Conservation (phyloP, 2,113 vertebrate genomes). For the Cariama cristata region DNA sequence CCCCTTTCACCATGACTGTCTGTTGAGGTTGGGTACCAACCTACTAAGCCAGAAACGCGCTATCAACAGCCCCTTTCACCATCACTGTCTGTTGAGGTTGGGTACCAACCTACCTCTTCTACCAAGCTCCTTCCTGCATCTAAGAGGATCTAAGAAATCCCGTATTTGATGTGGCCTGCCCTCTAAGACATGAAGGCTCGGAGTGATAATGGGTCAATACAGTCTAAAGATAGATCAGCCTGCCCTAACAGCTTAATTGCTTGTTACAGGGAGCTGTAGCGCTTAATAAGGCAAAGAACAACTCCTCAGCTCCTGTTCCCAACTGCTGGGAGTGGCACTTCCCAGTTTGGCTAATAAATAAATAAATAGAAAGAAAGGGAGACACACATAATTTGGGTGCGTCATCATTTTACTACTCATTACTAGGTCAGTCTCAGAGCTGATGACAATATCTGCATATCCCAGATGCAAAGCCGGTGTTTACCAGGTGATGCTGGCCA, state of each 20-base stretch:
- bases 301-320: not conserved
- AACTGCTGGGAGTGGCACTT: not conserved
- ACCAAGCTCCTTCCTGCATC: not conserved
- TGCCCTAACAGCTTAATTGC: slow-evolving; percentile 28
- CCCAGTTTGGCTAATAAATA: not conserved
- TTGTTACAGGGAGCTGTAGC: not conserved
- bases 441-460: not conserved
- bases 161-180: not conserved
- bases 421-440: not conserved
- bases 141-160: slow-evolving; percentile 68
- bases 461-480: not conserved
- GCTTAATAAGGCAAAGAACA: slow-evolving; percentile 7
- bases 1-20: not conserved
- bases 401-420: not conserved
- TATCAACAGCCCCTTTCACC: not conserved
- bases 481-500: not conserved
- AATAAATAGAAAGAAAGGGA: accelerated
- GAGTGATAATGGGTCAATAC: slow-evolving; percentile 25
- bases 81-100: not conserved
- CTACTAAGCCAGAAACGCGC: not conserved
- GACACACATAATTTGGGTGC: not conserved
- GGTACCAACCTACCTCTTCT: not conserved
- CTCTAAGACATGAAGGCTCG: not conserved
- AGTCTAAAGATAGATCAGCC: slow-evolving; percentile 55
- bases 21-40: not conserved